phyloP scores from a whole-genome alignment of 1,140 invertebrate genomes.

The Bemisia tabaci region DNA sequence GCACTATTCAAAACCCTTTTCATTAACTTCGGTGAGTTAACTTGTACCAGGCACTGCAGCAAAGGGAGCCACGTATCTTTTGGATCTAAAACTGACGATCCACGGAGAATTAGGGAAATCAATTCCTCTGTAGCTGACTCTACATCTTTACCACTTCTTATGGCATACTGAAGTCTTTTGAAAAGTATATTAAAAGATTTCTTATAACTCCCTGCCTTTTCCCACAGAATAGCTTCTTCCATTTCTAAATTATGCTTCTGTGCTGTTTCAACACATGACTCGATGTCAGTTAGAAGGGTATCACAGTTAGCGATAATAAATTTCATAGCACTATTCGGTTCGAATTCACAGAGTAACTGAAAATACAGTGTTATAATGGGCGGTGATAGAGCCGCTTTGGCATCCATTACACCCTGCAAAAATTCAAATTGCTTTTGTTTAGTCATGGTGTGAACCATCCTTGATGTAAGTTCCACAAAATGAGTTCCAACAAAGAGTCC shows the following conservation, averaged over 20 bases:
- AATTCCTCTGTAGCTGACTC: slow-evolving; percentile 22
- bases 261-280: neutral
- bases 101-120: slow-evolving; percentile 22
- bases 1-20: slow-evolving; percentile 22
- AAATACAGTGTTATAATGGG: slow-evolving; percentile 11
- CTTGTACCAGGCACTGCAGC: slow-evolving; percentile 22
- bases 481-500: slow-evolving; percentile 19
- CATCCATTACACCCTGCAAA: neutral
- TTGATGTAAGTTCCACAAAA: neutral
- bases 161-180: slow-evolving; percentile 19
- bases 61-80: slow-evolving; percentile 25
- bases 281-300: neutral
- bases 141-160: slow-evolving; percentile 19
- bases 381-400: neutral
- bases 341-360: slow-evolving; percentile 13
- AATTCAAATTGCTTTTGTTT: neutral
- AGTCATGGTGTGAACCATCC: neutral
- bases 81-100: slow-evolving; percentile 21
- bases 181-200: slow-evolving; percentile 25
- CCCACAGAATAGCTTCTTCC: slow-evolving; percentile 23
- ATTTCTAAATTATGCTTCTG: slow-evolving; percentile 18
- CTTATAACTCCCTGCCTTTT: slow-evolving; percentile 23
- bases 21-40: slow-evolving; percentile 21
- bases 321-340: slow-evolving; percentile 1
- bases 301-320: slow-evolving; percentile 1